Conservation (phyloP, 1,140 invertebrate species). For the Pogonomyrmex californicus region DNA sequence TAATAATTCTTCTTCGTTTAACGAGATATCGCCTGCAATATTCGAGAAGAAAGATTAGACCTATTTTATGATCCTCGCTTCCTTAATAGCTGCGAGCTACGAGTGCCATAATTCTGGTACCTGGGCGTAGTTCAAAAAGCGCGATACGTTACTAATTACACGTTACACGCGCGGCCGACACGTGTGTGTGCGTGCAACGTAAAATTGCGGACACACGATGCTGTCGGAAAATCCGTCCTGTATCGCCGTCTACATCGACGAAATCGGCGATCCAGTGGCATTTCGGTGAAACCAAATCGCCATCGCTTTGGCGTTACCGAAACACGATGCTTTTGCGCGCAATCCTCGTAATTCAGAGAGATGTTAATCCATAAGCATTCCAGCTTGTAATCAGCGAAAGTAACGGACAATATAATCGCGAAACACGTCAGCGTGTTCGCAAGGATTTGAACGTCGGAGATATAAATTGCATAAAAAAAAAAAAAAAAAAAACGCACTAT, state of each 20-base stretch:
- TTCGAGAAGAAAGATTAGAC: constrained; percentile 4
- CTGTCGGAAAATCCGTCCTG: constrained; percentile 7
- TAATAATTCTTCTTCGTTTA: not conserved
- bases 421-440: not conserved
- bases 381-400: constrained; percentile 5
- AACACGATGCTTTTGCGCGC: constrained; percentile 25
- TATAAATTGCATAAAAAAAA: not conserved
- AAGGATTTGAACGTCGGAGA: not conserved
- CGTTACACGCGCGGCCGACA: not conserved
- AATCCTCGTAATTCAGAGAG: constrained; percentile 44
- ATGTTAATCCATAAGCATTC: constrained; percentile 39
- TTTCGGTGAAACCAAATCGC: constrained; percentile 47
- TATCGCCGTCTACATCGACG: constrained; percentile 32
- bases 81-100: constrained; percentile 13
- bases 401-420: not conserved
- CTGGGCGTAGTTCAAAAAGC: constrained; percentile 4
- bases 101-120: constrained; percentile 4
- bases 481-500: not conserved
- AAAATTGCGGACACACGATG: constrained; percentile 31
- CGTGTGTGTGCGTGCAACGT: not conserved
- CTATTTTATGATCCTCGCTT: constrained; percentile 17
- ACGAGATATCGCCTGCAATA: not conserved
- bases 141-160: constrained; percentile 45
- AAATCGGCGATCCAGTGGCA: constrained; percentile 52
- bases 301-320: constrained; percentile 40